Conservation (phyloP, 1,140 invertebrate genomes). For the Conopomorpha cramerella region DNA sequence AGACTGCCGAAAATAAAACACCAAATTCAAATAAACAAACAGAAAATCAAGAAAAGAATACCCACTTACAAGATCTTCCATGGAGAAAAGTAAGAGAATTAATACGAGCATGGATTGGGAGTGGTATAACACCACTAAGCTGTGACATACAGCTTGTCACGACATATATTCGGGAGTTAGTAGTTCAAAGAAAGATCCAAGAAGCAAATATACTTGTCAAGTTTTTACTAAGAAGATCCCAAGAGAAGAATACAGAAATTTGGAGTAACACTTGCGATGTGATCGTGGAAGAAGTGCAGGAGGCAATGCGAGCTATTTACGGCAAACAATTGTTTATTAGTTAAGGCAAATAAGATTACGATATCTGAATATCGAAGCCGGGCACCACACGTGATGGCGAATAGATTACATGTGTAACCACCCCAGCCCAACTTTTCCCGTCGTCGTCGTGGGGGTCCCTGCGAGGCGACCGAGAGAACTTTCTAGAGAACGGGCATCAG, state of each 20-base stretch:
- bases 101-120: conserved; percentile 54
- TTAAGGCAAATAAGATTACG: too few relatives aligned
- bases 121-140: conserved; percentile 41
- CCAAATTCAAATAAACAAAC: conserved; percentile 9
- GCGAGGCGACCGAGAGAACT: too few relatives aligned
- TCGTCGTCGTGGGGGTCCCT: too few relatives aligned
- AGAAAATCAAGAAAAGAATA: too few relatives aligned
- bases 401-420: too few relatives aligned
- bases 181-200: conserved; percentile 42
- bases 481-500: too few relatives aligned
- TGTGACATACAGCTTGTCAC: conserved; percentile 52
- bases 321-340: conserved; percentile 30
- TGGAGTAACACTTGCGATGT: conserved; percentile 36
- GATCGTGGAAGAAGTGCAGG: conserved; percentile 38
- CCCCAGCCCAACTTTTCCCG: too few relatives aligned
- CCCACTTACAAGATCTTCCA: conserved; percentile 30
- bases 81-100: conserved; percentile 51
- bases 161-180: conserved; percentile 47
- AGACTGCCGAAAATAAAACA: conserved; percentile 4
- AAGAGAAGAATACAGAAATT: conserved; percentile 19
- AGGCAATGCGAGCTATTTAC: conserved; percentile 48
- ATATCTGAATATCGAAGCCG: too few relatives aligned
- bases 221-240: conserved; percentile 29
- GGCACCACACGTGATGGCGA: too few relatives aligned
- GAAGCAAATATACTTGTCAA: conserved; percentile 39